Percentiles rank a stretch among this genome's conserved stretches.
Evolutionary conservation across 2,888 invertebrate species (phyloP).

Genomic region (Tortricodes alternella): DNA sequence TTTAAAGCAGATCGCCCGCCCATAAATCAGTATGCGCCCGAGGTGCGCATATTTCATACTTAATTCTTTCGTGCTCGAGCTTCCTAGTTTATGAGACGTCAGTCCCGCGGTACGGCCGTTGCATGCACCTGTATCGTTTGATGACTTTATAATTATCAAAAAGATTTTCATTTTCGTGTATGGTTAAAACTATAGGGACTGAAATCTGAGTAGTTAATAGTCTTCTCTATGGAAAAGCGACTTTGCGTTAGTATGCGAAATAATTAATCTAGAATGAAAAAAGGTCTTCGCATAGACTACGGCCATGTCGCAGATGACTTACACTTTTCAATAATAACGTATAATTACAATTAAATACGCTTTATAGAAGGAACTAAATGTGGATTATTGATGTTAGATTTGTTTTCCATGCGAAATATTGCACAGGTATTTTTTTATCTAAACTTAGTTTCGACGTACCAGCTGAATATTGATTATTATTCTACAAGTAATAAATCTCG

Average conservation of each 20-base stretch:
- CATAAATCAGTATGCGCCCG: constrained; percentile 77
- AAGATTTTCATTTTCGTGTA: not conserved
- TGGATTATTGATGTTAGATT: too few relatives aligned
- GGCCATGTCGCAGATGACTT: too few relatives aligned
- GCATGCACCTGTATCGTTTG: constrained; percentile 49
- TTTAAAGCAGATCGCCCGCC: constrained; percentile 58
- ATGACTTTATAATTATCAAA: constrained; percentile 21
- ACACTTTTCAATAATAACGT: too few relatives aligned
- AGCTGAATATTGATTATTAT: constrained; percentile 61
- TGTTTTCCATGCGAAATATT: too few relatives aligned
- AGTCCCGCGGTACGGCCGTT: constrained; percentile 48
- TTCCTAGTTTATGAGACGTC: constrained; percentile 66
- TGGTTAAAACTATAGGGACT: too few relatives aligned
- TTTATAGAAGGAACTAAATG: too few relatives aligned
- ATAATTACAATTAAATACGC: not conserved
- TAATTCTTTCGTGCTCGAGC: constrained; percentile 75
- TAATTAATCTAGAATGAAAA: too few relatives aligned
- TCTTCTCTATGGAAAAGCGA: too few relatives aligned
- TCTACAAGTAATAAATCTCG: constrained; percentile 73
- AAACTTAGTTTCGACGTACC: not conserved
- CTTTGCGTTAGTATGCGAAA: too few relatives aligned
- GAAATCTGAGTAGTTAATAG: too few relatives aligned
- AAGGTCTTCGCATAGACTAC: too few relatives aligned
- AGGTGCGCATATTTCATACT: constrained; percentile 80
- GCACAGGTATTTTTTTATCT: not conserved